A percentile compares a stretch with the other conserved stretches of the same genome.
Conservation (phyloP, 2,797 vertebrate genomes). For the Gymnothorax javanicus region DNA sequence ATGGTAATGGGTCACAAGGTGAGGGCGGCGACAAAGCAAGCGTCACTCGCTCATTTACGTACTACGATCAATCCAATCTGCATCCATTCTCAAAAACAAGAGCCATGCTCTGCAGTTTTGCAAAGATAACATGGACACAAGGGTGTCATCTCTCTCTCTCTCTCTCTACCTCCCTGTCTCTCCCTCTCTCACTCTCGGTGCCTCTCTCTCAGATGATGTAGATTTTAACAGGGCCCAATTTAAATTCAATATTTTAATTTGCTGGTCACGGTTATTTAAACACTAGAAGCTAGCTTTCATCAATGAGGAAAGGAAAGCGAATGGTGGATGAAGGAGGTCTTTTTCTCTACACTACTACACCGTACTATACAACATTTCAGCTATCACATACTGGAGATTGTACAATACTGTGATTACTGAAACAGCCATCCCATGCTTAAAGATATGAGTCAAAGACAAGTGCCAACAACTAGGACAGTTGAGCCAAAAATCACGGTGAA, state of each 20-base stretch:
- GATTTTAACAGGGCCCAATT: constrained; percentile 8
- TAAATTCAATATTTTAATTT: constrained; percentile 54
- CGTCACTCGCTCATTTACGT: constrained; percentile 67
- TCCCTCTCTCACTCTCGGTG: constrained; percentile 42
- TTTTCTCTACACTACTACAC: too few relatives aligned
- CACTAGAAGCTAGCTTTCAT: not conserved
- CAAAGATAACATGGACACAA: constrained; percentile 48
- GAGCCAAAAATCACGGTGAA: too few relatives aligned
- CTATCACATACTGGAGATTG: too few relatives aligned
- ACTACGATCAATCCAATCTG: constrained; percentile 63
- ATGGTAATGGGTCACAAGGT: constrained; percentile 30
- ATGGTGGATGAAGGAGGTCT: not conserved
- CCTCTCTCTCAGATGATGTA: not conserved
- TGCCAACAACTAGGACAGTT: too few relatives aligned
- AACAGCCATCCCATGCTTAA: too few relatives aligned
- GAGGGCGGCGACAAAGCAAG: constrained; percentile 60
- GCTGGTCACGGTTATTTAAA: constrained; percentile 23
- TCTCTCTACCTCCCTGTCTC: constrained; percentile 28
- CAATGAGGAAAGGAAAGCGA: not conserved
- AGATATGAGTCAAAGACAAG: too few relatives aligned
- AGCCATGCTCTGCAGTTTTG: constrained; percentile 53
- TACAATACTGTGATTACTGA: too few relatives aligned
- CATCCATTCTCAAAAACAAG: constrained; percentile 56
- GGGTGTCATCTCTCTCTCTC: constrained; percentile 28
- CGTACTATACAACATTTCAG: too few relatives aligned